Evolutionary conservation across 2,113 vertebrate species (phyloP).

Genomic region (Mirza zaza): DNA sequence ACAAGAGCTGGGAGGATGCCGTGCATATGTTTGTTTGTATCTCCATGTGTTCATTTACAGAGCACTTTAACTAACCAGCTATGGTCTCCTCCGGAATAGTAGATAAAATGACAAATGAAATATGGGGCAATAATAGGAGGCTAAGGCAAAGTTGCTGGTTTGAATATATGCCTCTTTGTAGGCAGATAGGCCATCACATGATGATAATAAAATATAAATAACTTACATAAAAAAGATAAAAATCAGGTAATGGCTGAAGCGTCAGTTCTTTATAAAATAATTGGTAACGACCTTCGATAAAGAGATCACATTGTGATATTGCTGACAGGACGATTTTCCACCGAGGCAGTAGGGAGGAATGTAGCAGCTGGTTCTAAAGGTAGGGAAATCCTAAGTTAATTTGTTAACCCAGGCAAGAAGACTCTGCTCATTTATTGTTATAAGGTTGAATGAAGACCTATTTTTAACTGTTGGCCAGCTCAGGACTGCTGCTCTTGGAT

Average conservation of each 20-base stretch:
- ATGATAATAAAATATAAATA: constrained; percentile 77
- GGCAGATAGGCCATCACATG: constrained; percentile 65
- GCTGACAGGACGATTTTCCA: constrained; percentile 68
- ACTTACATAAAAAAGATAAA: constrained; percentile 69
- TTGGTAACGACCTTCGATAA: constrained; percentile 79
- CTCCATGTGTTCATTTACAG: constrained; percentile 32
- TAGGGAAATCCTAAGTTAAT: background rate
- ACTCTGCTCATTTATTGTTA: background rate
- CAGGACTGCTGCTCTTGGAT: background rate
- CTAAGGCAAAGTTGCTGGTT: constrained; percentile 42
- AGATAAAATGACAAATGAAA: constrained; percentile 77
- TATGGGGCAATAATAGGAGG: constrained; percentile 54
- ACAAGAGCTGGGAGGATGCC: fast-evolving
- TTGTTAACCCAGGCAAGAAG: background rate
- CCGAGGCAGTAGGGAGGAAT: background rate
- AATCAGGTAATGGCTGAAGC: constrained; percentile 73
- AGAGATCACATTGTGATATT: constrained; percentile 72
- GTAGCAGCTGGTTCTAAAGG: constrained; percentile 40
- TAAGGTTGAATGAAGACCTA: background rate
- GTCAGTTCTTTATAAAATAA: constrained; percentile 77
- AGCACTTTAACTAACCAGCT: constrained; percentile 55
- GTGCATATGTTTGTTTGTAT: background rate
- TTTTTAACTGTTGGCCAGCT: background rate
- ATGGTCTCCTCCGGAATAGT: constrained; percentile 68
- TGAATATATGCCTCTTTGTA: constrained; percentile 68